Evolutionary conservation across 2,888 invertebrate genomes (phyloP).

Genomic region (Ceramica pisi): DNA sequence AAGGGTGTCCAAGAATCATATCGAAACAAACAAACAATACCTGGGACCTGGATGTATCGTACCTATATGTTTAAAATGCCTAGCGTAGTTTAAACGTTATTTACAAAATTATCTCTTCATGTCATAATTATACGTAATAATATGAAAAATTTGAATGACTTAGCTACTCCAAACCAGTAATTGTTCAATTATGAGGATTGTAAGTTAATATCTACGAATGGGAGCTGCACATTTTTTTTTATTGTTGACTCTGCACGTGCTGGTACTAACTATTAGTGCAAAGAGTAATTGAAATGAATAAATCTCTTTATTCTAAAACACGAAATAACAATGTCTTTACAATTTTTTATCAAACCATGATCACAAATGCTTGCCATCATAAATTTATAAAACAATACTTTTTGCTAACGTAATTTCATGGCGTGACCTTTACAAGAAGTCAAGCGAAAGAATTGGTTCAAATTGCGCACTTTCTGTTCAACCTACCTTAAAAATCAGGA

Average conservation of each 20-base stretch:
- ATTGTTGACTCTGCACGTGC: too few species aligned
- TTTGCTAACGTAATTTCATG: not conserved
- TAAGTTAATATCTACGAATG: too few species aligned
- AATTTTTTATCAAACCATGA: constrained; percentile 5
- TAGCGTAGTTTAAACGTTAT: constrained; percentile 11
- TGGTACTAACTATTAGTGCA: too few species aligned
- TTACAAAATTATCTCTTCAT: not conserved
- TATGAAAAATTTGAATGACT: too few species aligned
- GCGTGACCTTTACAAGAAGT: constrained; percentile 26
- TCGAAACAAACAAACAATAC: constrained; percentile 54
- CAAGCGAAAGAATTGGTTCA: not conserved
- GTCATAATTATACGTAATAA: too few species aligned
- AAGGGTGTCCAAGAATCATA: constrained; percentile 53
- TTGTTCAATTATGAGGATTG: too few species aligned
- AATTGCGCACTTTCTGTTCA: constrained; percentile 8
- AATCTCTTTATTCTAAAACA: too few species aligned
- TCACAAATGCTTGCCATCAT: not conserved
- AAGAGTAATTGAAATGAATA: too few species aligned
- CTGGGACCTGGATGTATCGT: constrained; percentile 20
- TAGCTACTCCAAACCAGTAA: too few species aligned
- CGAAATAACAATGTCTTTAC: too few species aligned
- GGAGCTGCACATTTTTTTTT: too few species aligned
- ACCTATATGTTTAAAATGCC: constrained; percentile 15
- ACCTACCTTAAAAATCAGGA: constrained; percentile 41
- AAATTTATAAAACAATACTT: not conserved